Evolutionary conservation across 1,140 invertebrate species (phyloP).

Genomic region (Chelonus insularis): DNA sequence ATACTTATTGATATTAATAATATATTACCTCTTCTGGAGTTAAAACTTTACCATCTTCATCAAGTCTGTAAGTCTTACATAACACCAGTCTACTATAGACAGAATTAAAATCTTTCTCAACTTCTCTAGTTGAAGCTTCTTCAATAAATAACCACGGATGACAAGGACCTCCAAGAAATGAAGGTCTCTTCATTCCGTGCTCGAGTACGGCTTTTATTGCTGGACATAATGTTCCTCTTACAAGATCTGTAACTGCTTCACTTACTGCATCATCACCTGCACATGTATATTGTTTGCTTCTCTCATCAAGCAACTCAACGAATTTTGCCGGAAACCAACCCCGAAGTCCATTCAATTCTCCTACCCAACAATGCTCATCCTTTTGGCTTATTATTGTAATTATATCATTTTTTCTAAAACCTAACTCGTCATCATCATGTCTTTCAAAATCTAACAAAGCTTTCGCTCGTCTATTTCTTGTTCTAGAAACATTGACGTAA

Average conservation of each 20-base stretch:
- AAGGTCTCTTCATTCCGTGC: constrained; percentile 92
- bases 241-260: constrained; percentile 94
- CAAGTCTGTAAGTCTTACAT: constrained; percentile 97
- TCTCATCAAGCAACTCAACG: constrained; percentile 94
- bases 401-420: constrained; percentile 97
- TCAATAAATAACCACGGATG: constrained; percentile 99
- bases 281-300: constrained; percentile 93
- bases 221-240: constrained; percentile 90
- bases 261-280: constrained; percentile 97
- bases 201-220: constrained; percentile 93
- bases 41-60: constrained; percentile 98
- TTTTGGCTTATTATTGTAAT: constrained; percentile 97
- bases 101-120: constrained; percentile 97
- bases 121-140: constrained; percentile 92
- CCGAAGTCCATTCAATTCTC: constrained; percentile 94
- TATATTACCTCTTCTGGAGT: constrained; percentile 90
- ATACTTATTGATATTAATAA: constrained; percentile 14
- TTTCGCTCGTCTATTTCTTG: constrained; percentile 88
- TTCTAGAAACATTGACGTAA: constrained; percentile 88
- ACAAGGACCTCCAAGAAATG: constrained; percentile 82
- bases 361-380: constrained; percentile 99
- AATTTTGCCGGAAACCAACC: constrained; percentile 99
- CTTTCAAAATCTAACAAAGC: constrained; percentile 96
- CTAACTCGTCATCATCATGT: constrained; percentile 97
- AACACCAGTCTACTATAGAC: constrained; percentile 96